Evolutionary conservation across 1,140 invertebrate genomes (phyloP), one percentile per base, ranked within the genome.

Genomic region (Hirudo medicinalis): DNA sequence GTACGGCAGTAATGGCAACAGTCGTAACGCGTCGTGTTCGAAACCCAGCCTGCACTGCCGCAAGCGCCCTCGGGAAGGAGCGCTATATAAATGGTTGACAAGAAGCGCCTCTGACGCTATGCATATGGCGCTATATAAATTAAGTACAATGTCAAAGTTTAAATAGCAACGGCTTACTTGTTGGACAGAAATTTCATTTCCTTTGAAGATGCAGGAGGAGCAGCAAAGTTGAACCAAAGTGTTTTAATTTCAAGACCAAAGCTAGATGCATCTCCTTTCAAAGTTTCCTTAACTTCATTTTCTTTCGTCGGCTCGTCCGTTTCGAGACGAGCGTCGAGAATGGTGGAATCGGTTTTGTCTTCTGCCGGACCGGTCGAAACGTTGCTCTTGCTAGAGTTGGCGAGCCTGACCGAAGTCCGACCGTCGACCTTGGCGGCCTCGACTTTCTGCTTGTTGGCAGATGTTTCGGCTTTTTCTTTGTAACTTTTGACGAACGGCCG

Each of bases 221-320:
- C 93, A 25, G 94, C 94, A 84, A 97, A 97, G 80, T 96, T 96
- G 76, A 97, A 93, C 94, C 94, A 97, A 17, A 94, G 89, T 0
- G 89, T 88, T 79, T 90, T 90, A 8, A 97, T 82, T 78, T 95
- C 90, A 57, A 95, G 89, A 1, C 81, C 77, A 53, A 81, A 82
- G 74, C 80, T 81, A 5, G 83, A 82, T 8, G 81, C 81, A 78
- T 84, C 80, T 6, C 82, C 81, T 72, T 78, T 76, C 17, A 83
- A 72, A 13, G 75, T 73, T 54, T 77, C 73, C 25, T 68, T 70
- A 17, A 73, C 70, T 11, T 49, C 43, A 36, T 36, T 36, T 2
- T 36, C 32, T 36, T 36, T 36, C 2, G 32, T 6, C 5, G 22
- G 19, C 20, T 68, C 67, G 22, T 68, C 22, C 8, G 11, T 63